Evolutionary conservation across 2,113 vertebrate species (phyloP), one percentile per base, ranked within the genome.

Genomic region (Elachura formosa): DNA sequence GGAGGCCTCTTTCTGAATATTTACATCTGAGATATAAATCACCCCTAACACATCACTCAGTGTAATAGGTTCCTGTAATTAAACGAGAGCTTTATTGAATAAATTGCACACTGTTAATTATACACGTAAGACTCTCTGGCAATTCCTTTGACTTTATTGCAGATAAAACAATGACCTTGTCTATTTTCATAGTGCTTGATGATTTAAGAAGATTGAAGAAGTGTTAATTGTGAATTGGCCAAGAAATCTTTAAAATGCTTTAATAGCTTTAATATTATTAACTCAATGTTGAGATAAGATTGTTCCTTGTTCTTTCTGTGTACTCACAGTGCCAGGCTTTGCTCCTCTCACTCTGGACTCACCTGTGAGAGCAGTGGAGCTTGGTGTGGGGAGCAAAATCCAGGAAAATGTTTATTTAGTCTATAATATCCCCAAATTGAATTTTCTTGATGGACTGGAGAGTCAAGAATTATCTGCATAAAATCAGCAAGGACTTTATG

Each of bases 31-130:
- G 76, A 26, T 82, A 84, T 84, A 88, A 94, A 95, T 82, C 94
- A 87, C 4, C 3, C 75, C 41, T 66, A 51, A 54, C 55, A 7
- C 45, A 75, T 90, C 72, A 71, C 83, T 96, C 82, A 34, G 51
- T 81, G 75, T 64, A 92, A 94, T 77, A 41, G 69, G 34, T 40
- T 79, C 41, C 82, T 88, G 59, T 92, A 95, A 93, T 95, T 95
- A 97, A 96, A 90, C 64, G 52, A 93, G 81, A 91, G 71, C 63
- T 90, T 69, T 95, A 92, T 88, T 92, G 86, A 95, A 95, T 94
- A 96, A 96, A 97, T 96, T 92, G 91, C 66, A 64, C 20, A 33
- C 75, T 75, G 52, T 71, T 87, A 96, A 95, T 85, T 97, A 86
- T 28, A 84, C 15, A 40, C 84, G 79, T 86, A 92, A 84, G 75